Conservation (phyloP, 2,113 vertebrate genomes). For the Sander vitreus region DNA sequence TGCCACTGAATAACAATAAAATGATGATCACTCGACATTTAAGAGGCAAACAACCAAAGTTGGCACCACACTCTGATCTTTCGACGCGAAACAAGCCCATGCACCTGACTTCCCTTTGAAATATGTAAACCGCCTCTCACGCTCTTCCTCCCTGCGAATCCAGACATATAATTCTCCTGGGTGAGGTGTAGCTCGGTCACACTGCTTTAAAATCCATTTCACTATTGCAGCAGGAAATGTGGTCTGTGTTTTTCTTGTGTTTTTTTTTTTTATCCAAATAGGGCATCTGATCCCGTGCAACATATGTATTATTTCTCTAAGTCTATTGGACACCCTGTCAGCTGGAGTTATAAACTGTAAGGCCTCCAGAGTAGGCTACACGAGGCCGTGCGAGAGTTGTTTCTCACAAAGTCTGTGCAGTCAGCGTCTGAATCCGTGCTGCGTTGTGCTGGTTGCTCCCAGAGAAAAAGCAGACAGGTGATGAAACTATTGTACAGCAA, state of each 20-base stretch:
- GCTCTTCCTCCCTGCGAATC: conserved; percentile 28
- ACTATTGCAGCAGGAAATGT: neutral
- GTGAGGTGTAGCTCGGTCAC: conserved; percentile 18
- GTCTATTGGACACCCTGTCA: conserved; percentile 16
- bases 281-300: neutral
- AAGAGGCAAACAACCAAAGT: neutral
- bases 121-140: conserved; percentile 34
- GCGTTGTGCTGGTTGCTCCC: conserved; percentile 7
- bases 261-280: neutral
- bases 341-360: conserved; percentile 14
- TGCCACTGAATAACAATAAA: neutral
- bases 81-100: conserved; percentile 8
- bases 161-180: conserved; percentile 44
- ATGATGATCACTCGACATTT: neutral
- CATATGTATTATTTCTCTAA: neutral
- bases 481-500: neutral
- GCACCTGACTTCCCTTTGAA: conserved; percentile 42
- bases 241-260: neutral
- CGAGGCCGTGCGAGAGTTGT: neutral
- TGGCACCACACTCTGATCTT: conserved; percentile 19
- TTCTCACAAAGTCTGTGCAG: neutral
- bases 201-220: neutral
- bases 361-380: neutral
- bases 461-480: conserved; percentile 1
- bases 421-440: neutral